Evolutionary conservation across 2,113 vertebrate genomes (phyloP).

Genomic region (Prolemur simus): DNA sequence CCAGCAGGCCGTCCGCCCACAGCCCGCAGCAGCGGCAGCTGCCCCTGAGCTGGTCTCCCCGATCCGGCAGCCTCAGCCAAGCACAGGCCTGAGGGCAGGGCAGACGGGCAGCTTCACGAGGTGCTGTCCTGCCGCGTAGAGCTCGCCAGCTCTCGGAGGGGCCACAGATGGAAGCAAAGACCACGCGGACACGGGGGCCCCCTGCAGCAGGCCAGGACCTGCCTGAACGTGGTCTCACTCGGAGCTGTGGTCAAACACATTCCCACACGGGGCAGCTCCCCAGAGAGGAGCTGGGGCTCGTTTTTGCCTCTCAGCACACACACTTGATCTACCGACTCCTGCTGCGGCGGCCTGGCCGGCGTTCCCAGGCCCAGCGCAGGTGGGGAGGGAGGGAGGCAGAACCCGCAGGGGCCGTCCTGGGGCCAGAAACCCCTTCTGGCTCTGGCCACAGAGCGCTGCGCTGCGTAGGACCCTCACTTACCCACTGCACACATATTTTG

Average conservation of each 20-base stretch:
- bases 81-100: background rate
- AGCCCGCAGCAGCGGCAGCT: fast-evolving
- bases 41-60: background rate
- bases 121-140: too few species aligned
- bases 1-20: background rate
- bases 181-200: background rate
- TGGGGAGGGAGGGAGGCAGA: background rate
- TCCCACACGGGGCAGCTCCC: background rate
- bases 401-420: background rate
- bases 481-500: fast-evolving
- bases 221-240: background rate
- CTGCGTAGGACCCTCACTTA: fast-evolving
- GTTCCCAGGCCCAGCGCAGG: background rate
- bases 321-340: background rate
- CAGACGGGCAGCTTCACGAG: too few species aligned
- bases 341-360: background rate
- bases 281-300: background rate
- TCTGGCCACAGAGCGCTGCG: fast-evolving
- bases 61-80: background rate
- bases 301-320: background rate
- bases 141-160: background rate
- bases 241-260: background rate
- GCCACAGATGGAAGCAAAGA: background rate
- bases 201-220: background rate
- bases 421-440: fast-evolving